Conservation (phyloP, 1,140 invertebrate genomes). For the Psilanteris sp. region DNA sequence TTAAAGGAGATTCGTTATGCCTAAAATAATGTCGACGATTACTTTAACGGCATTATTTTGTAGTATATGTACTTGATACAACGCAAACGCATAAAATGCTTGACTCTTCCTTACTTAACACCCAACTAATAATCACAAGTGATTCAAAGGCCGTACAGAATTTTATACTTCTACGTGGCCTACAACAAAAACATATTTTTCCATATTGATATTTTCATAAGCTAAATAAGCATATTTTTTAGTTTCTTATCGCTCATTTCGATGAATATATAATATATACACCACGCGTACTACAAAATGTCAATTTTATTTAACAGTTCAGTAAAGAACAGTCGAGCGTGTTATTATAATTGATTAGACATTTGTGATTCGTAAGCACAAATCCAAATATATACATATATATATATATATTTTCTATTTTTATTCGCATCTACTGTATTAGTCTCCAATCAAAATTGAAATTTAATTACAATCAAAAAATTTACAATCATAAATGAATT, state of each 20-base stretch:
- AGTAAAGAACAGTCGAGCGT: conserved; percentile 5
- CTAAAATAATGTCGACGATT: not conserved
- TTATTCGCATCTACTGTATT: not conserved
- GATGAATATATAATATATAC: not conserved
- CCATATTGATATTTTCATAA: conserved; percentile 49
- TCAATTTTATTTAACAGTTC: conserved; percentile 1
- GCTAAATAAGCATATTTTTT: conserved; percentile 22
- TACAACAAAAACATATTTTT: conserved; percentile 38
- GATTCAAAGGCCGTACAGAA: conserved; percentile 3
- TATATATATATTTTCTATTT: too few species aligned
- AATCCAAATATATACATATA: too few species aligned
- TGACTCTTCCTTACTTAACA: conserved; percentile 11
- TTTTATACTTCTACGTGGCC: conserved; percentile 31
- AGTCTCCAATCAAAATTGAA: conserved; percentile 5
- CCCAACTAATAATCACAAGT: not conserved
- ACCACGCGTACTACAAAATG: too few species aligned
- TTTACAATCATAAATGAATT: not conserved
- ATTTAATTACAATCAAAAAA: conserved; percentile 1
- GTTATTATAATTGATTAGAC: not conserved
- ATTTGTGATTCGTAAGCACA: too few species aligned
- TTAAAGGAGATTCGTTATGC: not conserved
- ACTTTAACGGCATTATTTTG: not conserved
- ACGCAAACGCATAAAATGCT: not conserved
- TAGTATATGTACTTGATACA: not conserved
- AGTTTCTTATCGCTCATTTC: not conserved